phyloP scores from a whole-genome alignment of 2,113 vertebrate genomes.

The Ailuropoda melanoleuca region DNA sequence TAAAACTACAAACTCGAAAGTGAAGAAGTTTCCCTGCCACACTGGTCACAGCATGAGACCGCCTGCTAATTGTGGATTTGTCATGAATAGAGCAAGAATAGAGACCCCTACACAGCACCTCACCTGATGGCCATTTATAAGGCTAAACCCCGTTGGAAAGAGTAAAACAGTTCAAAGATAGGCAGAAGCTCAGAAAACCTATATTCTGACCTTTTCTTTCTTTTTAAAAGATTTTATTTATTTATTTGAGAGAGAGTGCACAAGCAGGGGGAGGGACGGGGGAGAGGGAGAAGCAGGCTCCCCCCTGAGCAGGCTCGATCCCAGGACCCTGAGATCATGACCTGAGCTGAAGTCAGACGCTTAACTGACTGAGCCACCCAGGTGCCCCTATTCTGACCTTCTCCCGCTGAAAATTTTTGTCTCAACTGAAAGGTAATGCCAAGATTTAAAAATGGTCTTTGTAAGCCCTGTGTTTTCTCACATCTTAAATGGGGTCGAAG shows the following conservation, averaged over 20 bases:
- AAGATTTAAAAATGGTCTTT: background rate
- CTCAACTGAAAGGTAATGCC: background rate
- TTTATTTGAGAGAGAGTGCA: background rate
- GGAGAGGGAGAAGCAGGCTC: background rate
- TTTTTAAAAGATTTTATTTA: background rate
- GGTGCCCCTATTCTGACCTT: background rate
- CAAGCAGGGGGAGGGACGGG: background rate
- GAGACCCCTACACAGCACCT: background rate
- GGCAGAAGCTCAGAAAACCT: background rate
- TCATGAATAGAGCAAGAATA: fast-evolving
- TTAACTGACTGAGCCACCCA: background rate
- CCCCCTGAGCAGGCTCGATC: background rate
- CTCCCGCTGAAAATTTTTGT: background rate
- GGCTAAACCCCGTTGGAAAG: background rate
- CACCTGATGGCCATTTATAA: background rate
- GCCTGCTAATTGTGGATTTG: background rate
- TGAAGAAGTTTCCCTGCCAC: background rate
- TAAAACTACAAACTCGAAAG: background rate
- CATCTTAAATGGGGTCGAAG: background rate
- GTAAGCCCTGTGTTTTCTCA: background rate
- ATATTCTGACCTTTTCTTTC: background rate
- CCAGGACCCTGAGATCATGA: background rate
- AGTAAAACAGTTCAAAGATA: background rate
- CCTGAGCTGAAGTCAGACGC: background rate
- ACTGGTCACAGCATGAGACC: background rate